phyloP scores from a whole-genome alignment of 2,888 invertebrate species.

The Xanthia icteritia region DNA sequence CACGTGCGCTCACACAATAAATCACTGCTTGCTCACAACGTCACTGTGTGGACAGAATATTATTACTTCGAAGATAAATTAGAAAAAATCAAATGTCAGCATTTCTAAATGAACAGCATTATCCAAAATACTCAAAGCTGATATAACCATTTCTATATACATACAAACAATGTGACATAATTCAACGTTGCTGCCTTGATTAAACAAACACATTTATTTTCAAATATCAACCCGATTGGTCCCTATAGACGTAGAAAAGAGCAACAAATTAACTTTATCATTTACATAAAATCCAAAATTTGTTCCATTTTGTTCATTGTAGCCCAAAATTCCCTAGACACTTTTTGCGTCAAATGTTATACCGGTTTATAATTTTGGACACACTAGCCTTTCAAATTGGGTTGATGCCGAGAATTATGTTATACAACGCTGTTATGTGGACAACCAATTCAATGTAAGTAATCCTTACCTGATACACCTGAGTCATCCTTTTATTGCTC shows the following conservation, averaged over 20 bases:
- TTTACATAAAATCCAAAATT: constrained; percentile 51
- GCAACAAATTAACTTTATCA: constrained; percentile 52
- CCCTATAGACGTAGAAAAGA: constrained; percentile 43
- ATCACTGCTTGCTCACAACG: constrained; percentile 79
- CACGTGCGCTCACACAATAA: constrained; percentile 83
- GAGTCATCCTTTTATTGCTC: constrained; percentile 86
- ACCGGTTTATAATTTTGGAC: constrained; percentile 22
- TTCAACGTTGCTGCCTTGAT: constrained; percentile 22
- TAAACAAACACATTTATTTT: constrained; percentile 39
- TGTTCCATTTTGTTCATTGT: constrained; percentile 37
- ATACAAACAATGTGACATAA: neutral
- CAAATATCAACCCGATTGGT: constrained; percentile 46
- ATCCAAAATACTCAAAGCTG: constrained; percentile 8
- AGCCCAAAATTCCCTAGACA: constrained; percentile 37
- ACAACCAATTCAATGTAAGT: constrained; percentile 40
- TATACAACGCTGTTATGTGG: constrained; percentile 35
- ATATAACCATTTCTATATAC: neutral
- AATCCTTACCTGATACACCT: constrained; percentile 69
- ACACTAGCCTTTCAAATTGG: constrained; percentile 13
- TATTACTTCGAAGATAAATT: constrained; percentile 48
- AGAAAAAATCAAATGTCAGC: constrained; percentile 16
- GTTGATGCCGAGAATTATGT: constrained; percentile 1
- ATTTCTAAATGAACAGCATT: constrained; percentile 8
- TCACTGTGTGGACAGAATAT: constrained; percentile 65
- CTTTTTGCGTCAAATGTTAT: constrained; percentile 22